Percentiles rank a stretch among this genome's conserved stretches.
Evolutionary conservation across 2,113 vertebrate species (phyloP).

Genomic region (Halcyon malimbica): DNA sequence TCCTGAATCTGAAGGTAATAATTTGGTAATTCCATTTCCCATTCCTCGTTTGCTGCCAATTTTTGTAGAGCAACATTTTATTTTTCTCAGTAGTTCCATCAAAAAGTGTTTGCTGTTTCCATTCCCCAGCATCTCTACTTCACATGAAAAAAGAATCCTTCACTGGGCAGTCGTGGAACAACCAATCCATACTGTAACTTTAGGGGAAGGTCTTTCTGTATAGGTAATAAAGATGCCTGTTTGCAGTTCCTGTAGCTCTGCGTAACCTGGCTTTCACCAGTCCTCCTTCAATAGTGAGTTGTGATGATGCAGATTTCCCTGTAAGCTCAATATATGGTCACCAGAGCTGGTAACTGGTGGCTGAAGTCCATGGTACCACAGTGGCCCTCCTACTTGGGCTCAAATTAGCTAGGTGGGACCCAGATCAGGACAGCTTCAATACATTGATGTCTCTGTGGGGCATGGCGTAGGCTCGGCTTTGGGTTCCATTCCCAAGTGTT

Average conservation of each 20-base stretch:
- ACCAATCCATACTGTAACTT: not conserved
- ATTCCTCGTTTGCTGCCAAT: not conserved
- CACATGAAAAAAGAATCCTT: not conserved
- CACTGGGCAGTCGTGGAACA: accelerated
- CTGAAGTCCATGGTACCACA: not conserved
- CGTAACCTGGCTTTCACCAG: not conserved
- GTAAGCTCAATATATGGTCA: not conserved
- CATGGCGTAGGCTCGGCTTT: accelerated
- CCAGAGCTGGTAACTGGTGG: not conserved
- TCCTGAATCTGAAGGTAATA: not conserved
- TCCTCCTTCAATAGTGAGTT: not conserved
- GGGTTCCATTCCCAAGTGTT: not conserved
- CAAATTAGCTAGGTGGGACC: not conserved
- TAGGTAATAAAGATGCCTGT: not conserved
- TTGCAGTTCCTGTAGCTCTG: not conserved
- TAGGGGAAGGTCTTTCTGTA: not conserved
- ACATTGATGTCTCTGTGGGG: not conserved
- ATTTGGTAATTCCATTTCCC: not conserved
- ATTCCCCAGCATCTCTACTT: not conserved
- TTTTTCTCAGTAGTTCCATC: not conserved
- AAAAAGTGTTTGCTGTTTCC: not conserved
- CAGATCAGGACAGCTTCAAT: not conserved
- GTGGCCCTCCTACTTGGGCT: not conserved
- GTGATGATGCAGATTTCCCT: not conserved
- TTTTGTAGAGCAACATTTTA: not conserved